Evolutionary conservation across 1,140 invertebrate genomes (phyloP), one percentile per base, ranked within the genome.

Genomic region (Parasteatoda tepidariorum): DNA sequence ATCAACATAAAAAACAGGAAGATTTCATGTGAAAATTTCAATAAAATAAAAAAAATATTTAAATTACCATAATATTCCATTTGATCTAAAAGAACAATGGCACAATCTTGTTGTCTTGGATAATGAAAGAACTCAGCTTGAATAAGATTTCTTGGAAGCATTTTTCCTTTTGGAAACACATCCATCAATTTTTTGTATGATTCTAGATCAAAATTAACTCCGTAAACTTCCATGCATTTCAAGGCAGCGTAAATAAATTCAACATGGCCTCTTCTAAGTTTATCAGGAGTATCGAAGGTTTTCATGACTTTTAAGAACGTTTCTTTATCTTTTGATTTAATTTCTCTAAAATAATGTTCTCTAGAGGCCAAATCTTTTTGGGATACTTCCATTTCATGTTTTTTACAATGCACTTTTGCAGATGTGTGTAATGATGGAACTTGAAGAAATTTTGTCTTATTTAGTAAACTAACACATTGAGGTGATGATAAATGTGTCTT

Each of bases 231-330:
- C 94, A 99, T 95, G 85, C 94, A 91, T 61, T 93, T 92, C 31
- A 99, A 87, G 0, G 97, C 96, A 2, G 94, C 92, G 88, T 95
- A 93, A 85, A 99, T 97, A 89, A 99, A 99, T 86, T 98, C 95
- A 0, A 98, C 94, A 89, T 97, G 95, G 38, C 95, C 95, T 68
- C 92, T 90, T 83, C 92, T 90, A 85, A 92, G 91, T 0, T 89
- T 90, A 66, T 90, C 92, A 73, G 91, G 89, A 13, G 89, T 90
- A 85, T 92, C 89, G 84, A 94, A 97, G 11, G 3, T 26, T 75
- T 93, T 92, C 33, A 97, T 90, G 88, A 94, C 92, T 79, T 93
- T 92, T 28, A 95, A 85, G 88, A 94, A 97, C 0, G 92, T 91
- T 11, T 93, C 88, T 87, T 94, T 95, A 62, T 93, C 92, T 88